Evolutionary conservation across 2,797 vertebrate species (phyloP).

Genomic region (Chaenodraco wilsoni): DNA sequence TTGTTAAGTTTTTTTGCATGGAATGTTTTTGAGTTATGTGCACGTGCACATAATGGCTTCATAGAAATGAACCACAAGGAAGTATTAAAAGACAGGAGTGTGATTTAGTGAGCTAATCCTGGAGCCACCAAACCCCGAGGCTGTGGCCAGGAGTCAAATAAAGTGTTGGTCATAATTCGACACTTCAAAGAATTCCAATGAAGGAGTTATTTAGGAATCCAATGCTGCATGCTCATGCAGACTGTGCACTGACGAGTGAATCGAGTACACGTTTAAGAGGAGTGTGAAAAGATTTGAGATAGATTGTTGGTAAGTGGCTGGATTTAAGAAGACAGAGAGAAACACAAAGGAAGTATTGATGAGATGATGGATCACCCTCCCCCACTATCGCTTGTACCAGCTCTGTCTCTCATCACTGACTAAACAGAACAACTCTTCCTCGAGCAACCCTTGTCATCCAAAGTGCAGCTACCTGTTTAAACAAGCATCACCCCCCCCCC

Average conservation of each 20-base stretch:
- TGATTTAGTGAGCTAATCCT: constrained; percentile 38
- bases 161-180: constrained; percentile 34
- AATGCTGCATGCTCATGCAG: not conserved
- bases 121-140: constrained; percentile 15
- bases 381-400: not conserved
- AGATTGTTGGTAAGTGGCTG: constrained; percentile 14
- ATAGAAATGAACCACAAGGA: constrained; percentile 16
- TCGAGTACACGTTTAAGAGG: not conserved
- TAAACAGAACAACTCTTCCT: constrained; percentile 30
- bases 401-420: constrained; percentile 24
- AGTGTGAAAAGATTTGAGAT: not conserved
- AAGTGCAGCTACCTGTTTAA: constrained; percentile 40
- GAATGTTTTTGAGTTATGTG: not conserved
- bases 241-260: not conserved
- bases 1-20: not conserved
- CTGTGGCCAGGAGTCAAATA: constrained; percentile 31
- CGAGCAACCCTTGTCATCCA: constrained; percentile 18
- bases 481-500: constrained; percentile 34
- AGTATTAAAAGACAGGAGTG: constrained; percentile 2
- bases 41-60: not conserved
- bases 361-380: constrained; percentile 38
- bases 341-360: constrained; percentile 36
- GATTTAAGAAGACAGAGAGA: not conserved
- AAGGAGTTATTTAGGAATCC: not conserved
- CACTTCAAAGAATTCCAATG: not conserved